Evolutionary conservation across 2,797 vertebrate genomes (phyloP).

Genomic region (Cossypha heuglini): DNA sequence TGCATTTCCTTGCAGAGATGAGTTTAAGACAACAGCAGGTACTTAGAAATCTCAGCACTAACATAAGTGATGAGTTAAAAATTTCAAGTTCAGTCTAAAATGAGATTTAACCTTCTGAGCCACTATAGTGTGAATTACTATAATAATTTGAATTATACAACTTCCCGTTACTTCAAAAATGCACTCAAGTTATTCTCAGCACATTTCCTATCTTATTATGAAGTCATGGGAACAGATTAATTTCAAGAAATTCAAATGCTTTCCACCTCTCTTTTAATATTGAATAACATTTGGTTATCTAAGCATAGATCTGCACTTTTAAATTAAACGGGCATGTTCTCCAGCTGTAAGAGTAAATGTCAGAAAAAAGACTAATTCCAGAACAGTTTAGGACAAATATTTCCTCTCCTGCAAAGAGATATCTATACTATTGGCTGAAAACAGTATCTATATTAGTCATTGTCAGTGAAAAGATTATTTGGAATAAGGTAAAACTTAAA

Average conservation of each 20-base stretch:
- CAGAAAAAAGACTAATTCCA: neutral
- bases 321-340: neutral
- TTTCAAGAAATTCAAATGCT: constrained; percentile 14
- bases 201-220: constrained; percentile 9
- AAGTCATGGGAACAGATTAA: constrained; percentile 19
- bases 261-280: neutral
- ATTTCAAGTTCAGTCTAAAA: neutral
- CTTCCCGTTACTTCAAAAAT: constrained; percentile 11
- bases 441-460: neutral
- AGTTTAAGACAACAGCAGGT: neutral
- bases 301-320: neutral
- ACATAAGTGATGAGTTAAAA: neutral
- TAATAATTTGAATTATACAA: constrained; percentile 19
- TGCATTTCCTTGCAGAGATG: neutral
- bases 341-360: neutral
- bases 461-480: neutral
- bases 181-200: constrained; percentile 2
- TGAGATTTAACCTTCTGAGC: neutral
- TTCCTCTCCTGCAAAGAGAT: neutral
- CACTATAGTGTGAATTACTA: neutral
- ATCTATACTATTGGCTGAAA: neutral
- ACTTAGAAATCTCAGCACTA: neutral
- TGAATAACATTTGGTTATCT: neutral
- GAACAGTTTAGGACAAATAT: neutral
- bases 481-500: neutral